Conservation (phyloP, 2,888 invertebrate genomes). For the Lomographa bimaculata region DNA sequence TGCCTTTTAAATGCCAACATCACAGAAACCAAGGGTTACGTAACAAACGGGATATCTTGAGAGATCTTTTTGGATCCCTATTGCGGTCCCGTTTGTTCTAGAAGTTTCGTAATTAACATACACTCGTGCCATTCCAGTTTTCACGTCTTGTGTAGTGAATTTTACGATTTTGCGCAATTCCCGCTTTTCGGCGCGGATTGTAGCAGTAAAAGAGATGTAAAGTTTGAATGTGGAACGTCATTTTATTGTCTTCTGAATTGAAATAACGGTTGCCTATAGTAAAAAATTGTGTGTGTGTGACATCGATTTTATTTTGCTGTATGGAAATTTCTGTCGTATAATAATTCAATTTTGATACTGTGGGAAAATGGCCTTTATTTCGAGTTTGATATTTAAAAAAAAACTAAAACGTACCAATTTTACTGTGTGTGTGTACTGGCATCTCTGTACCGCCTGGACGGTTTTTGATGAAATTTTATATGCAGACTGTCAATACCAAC, state of each 20-base stretch:
- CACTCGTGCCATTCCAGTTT: slow-evolving; percentile 15
- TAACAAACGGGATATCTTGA: slow-evolving; percentile 13
- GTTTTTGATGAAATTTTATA: too few relatives aligned
- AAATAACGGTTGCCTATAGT: too few relatives aligned
- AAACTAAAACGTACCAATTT: too few relatives aligned
- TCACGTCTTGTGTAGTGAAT: slow-evolving; percentile 15
- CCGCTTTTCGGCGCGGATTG: neutral
- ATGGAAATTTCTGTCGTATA: too few relatives aligned
- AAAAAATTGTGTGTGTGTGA: too few relatives aligned
- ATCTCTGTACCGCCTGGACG: too few relatives aligned
- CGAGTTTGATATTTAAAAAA: too few relatives aligned
- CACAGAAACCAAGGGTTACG: slow-evolving; percentile 9
- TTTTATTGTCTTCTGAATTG: slow-evolving; percentile 1
- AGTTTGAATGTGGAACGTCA: slow-evolving; percentile 2
- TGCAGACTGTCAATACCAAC: too few relatives aligned
- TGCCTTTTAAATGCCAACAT: slow-evolving; percentile 7
- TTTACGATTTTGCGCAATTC: slow-evolving; percentile 14
- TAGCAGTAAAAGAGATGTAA: slow-evolving; percentile 5
- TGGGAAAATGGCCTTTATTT: too few relatives aligned
- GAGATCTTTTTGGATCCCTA: slow-evolving; percentile 15
- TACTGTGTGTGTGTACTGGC: too few relatives aligned
- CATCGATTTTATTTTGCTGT: too few relatives aligned
- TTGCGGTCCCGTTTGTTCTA: slow-evolving; percentile 14
- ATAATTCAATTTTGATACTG: too few relatives aligned
- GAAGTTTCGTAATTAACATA: slow-evolving; percentile 25